These are phyloP conservation scores for Condylura cristata DNA, from an alignment of 2,113 vertebrate genomes.

Conservation along the genomic window DNA sequence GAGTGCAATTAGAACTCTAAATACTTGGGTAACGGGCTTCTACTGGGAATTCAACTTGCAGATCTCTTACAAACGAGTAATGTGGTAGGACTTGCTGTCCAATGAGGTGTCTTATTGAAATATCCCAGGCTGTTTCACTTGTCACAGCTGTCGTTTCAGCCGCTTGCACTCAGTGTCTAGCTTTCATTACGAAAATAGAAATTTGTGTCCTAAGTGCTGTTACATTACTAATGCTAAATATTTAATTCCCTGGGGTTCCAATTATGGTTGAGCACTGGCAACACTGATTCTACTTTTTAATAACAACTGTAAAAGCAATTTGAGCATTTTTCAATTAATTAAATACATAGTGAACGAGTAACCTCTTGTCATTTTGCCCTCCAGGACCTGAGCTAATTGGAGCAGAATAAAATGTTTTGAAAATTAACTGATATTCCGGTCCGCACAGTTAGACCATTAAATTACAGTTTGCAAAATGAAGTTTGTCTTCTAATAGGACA, in stretches of 20 bases:
- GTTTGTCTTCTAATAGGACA: slow-evolving; percentile 78
- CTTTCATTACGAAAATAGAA: slow-evolving; percentile 99
- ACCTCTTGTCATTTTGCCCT: slow-evolving; percentile 99
- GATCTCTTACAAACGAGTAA: slow-evolving; percentile 95
- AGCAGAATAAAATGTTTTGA: slow-evolving; percentile 95
- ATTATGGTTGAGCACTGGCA: slow-evolving; percentile 99
- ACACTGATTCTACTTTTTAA: slow-evolving; percentile 97
- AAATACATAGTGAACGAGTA: slow-evolving; percentile 99
- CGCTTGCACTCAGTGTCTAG: slow-evolving; percentile 92
- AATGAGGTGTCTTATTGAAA: slow-evolving; percentile 96
- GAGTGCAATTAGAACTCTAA: slow-evolving; percentile 98
- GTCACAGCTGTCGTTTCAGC: slow-evolving; percentile 98
- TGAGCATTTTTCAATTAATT: slow-evolving; percentile 99
- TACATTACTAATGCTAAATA: slow-evolving; percentile 99
- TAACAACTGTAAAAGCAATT: slow-evolving; percentile 99
- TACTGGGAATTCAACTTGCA: slow-evolving; percentile 94
- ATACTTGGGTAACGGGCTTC: slow-evolving; percentile 95
- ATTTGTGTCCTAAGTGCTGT: slow-evolving; percentile 99
- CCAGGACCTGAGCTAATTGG: slow-evolving; percentile 99
- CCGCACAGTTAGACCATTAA: slow-evolving; percentile 85
- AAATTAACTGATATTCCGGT: slow-evolving; percentile 89
- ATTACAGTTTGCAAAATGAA: slow-evolving; percentile 84
- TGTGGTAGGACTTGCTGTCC: slow-evolving; percentile 94
- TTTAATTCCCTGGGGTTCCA: slow-evolving; percentile 99
- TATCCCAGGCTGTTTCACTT: slow-evolving; percentile 92